Base-by-base conservation (phyloP, 2,797 vertebrate genomes). In the Eulemur rubriventer region DNA sequence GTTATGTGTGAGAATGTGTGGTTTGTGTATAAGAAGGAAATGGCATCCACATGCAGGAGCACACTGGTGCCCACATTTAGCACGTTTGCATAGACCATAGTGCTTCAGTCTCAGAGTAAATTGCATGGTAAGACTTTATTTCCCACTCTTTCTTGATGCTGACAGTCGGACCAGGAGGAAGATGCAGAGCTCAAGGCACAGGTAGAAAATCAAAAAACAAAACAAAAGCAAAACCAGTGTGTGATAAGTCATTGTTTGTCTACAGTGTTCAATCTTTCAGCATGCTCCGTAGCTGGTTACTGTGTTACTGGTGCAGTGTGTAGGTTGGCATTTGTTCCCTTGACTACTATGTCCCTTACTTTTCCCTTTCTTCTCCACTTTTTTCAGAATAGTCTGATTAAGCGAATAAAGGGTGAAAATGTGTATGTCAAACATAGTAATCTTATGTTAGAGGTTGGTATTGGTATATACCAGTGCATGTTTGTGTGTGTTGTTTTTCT, bases 381-480 rank as follows among this genome's bases (percentile, higher is more conserved):
- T 99, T 98, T 99, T 97, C 99, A 99, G 99, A 99, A 99, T 99
- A 99, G 99, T 99, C 99, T 99, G 99, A 99, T 99, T 99, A 99
- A 99, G 98, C 99, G 99, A 98, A 99, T 99, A 98, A 99, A 99
- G 99, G 99, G 99, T 99, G 99, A 99, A 98, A 99, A 99, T 99
- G 99, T 99, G 98, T 99, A 99, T 99, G 99, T 99, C 99, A 99
- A 99, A 99, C 99, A 99, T 99, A 99, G 99, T 99, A 99, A 99
- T 99, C 99, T 99, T 99, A 99, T 99, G 99, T 99, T 99, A 99
- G 99, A 99, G 99, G 99, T 99, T 99, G 99, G 99, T 99, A 99
- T 98, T 98, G 98, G 98, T 98, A 98, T 97, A 98, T 98, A 98
- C 98, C 98, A 98, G 98, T 99, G 99, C 98, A 99, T 99, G 98